phyloP scores from a whole-genome alignment of 1,140 invertebrate genomes.

The Leguminivora glycinivorella region DNA sequence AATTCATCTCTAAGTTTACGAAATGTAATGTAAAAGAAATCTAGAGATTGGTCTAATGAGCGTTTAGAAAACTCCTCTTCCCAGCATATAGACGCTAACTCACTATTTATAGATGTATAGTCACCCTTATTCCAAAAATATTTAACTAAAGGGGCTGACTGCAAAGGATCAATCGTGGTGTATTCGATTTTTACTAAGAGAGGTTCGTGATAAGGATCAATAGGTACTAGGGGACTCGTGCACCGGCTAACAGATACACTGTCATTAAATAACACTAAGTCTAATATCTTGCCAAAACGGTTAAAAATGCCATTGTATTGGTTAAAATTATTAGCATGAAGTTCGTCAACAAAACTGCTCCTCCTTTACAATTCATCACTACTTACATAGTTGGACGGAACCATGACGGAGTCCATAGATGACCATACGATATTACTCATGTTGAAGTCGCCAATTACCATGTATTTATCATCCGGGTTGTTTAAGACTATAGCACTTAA shows the following conservation, averaged over 20 bases:
- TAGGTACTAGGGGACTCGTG: background rate
- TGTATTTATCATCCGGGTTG: conserved; percentile 10
- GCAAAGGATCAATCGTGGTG: background rate
- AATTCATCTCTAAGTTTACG: background rate
- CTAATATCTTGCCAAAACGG: background rate
- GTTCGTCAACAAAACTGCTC: background rate
- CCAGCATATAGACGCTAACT: background rate
- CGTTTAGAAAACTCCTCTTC: background rate
- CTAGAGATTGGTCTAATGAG: background rate
- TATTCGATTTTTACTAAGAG: background rate
- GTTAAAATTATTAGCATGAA: background rate
- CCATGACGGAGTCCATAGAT: background rate
- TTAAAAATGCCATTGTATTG: conserved; percentile 6
- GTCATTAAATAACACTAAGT: conserved; percentile 22
- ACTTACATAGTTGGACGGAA: background rate
- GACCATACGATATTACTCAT: conserved; percentile 2
- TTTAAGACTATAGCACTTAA: background rate
- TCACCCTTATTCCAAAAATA: background rate
- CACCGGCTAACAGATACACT: background rate
- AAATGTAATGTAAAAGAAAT: background rate
- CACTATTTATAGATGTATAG: background rate
- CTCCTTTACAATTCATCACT: conserved; percentile 1
- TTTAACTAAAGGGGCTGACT: conserved; percentile 7
- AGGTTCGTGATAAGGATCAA: conserved; percentile 8
- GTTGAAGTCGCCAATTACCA: too few relatives aligned